Evolutionary conservation across 2,797 vertebrate genomes (phyloP).

Genomic region (Sebastes itinus): DNA sequence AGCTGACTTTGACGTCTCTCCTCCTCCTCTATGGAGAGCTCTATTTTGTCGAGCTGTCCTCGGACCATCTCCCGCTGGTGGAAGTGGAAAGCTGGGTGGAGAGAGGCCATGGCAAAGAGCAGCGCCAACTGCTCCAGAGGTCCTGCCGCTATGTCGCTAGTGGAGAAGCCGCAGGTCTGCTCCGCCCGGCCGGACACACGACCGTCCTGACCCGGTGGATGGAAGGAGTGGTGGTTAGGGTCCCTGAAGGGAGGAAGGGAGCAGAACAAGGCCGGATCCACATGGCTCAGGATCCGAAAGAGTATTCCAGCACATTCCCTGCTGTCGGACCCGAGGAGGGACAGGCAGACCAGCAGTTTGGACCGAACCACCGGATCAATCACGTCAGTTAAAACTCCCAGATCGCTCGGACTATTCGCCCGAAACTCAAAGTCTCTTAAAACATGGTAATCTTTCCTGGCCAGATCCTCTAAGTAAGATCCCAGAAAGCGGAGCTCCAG

Average conservation of each 20-base stretch:
- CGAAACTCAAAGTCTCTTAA: constrained; percentile 88
- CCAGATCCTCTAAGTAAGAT: constrained; percentile 89
- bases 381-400: constrained; percentile 82
- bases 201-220: constrained; percentile 52
- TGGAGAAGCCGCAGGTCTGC: constrained; percentile 55
- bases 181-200: constrained; percentile 44
- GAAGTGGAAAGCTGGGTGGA: constrained; percentile 94
- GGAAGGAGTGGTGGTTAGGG: constrained; percentile 35
- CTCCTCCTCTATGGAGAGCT: constrained; percentile 72
- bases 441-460: constrained; percentile 88
- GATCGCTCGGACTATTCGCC: constrained; percentile 82
- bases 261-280: constrained; percentile 83
- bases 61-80: constrained; percentile 91
- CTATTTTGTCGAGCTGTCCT: constrained; percentile 86
- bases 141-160: constrained; percentile 53
- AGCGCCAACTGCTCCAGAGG: constrained; percentile 89
- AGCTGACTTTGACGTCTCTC: constrained; percentile 51
- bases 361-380: constrained; percentile 88
- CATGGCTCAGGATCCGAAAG: constrained; percentile 88
- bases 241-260: constrained; percentile 57
- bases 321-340: constrained; percentile 92
- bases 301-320: constrained; percentile 92
- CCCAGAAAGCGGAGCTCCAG: constrained; percentile 91
- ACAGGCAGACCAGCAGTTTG: constrained; percentile 91
- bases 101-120: constrained; percentile 94